phyloP scores from a whole-genome alignment of 2,113 vertebrate species.

The Barnardius zonarius region DNA sequence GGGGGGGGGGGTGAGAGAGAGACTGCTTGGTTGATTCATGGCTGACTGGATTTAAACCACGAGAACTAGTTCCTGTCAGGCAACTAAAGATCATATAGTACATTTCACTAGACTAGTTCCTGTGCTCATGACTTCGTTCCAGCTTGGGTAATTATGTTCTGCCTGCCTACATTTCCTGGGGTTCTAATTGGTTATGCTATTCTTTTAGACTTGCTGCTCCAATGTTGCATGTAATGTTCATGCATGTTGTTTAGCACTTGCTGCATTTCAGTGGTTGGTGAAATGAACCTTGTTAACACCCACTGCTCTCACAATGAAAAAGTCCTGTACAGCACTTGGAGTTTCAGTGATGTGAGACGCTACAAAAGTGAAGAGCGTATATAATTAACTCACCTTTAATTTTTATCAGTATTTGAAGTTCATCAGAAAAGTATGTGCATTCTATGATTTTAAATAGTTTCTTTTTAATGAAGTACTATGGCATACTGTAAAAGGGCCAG shows the following conservation, averaged over 20 bases:
- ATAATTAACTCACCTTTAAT: background rate
- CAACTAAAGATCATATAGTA: too few relatives aligned
- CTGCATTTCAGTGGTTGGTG: background rate
- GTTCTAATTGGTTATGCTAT: background rate
- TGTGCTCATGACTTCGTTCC: background rate
- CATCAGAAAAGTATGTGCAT: background rate
- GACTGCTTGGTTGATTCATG: too few relatives aligned
- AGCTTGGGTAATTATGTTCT: background rate
- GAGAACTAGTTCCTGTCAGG: too few relatives aligned
- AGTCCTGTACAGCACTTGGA: background rate
- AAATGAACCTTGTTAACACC: background rate
- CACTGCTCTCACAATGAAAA: background rate
- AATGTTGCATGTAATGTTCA: background rate
- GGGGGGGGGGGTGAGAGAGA: too few relatives aligned
- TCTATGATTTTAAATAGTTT: background rate
- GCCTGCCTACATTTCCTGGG: background rate
- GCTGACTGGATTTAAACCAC: too few relatives aligned
- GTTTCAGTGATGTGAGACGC: background rate
- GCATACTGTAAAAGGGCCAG: background rate
- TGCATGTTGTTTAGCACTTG: background rate
- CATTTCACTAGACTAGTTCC: background rate
- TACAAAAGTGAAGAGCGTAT: background rate
- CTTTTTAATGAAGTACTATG: background rate
- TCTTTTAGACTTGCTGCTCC: background rate
- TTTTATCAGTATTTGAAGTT: background rate